Evolutionary conservation across 2,113 vertebrate species (phyloP).

Genomic region (Melanostigma gelatinosum): DNA sequence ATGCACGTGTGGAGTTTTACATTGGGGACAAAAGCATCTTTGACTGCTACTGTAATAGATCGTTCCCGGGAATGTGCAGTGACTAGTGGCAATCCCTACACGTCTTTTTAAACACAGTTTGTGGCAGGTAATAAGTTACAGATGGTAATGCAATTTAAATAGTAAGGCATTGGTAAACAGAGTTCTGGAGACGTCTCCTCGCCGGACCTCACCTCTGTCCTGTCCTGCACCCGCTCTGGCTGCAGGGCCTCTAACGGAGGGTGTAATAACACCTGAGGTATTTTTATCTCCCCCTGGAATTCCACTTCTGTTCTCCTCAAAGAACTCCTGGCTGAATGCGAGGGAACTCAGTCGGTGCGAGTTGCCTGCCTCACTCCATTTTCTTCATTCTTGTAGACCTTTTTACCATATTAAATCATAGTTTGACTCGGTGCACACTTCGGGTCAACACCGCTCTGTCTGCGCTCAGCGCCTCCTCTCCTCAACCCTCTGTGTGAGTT

Average conservation of each 20-base stretch:
- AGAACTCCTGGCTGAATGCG: conserved; percentile 38
- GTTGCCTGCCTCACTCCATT: conserved; percentile 29
- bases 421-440: neutral
- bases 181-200: conserved; percentile 9
- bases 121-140: neutral
- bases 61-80: neutral
- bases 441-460: neutral
- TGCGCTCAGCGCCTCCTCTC: neutral
- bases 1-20: conserved; percentile 30
- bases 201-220: conserved; percentile 10
- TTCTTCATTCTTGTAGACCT: conserved; percentile 7
- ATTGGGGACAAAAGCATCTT: conserved; percentile 62
- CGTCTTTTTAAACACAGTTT: neutral
- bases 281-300: conserved; percentile 79
- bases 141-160: neutral
- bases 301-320: conserved; percentile 61
- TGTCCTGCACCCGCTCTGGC: conserved; percentile 18
- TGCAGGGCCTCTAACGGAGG: conserved; percentile 57
- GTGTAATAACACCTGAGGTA: conserved; percentile 81
- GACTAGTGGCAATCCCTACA: neutral
- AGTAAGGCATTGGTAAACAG: neutral
- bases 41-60: conserved; percentile 8
- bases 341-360: conserved; percentile 27
- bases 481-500: neutral
- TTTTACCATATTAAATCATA: neutral